These are phyloP conservation scores for Ormyrus rosae DNA, from an alignment of 2,888 invertebrate species.

Conservation along the genomic window DNA sequence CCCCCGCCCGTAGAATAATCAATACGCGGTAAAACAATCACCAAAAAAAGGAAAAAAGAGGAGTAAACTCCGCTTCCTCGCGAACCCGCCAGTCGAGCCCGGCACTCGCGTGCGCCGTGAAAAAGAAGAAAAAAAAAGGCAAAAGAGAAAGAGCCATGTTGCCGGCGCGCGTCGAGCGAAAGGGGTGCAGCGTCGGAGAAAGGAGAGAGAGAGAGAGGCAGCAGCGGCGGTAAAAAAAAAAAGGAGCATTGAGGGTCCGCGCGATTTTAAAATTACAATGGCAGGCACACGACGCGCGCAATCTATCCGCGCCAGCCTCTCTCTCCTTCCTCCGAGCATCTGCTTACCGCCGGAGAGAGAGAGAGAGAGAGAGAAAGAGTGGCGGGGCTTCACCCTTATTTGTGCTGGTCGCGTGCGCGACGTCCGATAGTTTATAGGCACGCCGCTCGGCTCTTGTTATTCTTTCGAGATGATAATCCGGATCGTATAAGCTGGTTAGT, in stretches of 20 bases:
- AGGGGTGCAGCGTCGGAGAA: conserved; percentile 30
- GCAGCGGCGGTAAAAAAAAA: not conserved
- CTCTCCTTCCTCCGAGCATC: conserved; percentile 63
- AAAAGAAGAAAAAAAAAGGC: conserved; percentile 9
- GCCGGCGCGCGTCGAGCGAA: conserved; percentile 19
- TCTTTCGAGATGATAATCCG: not conserved
- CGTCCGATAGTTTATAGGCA: conserved; percentile 15
- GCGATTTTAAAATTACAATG: conserved; percentile 75
- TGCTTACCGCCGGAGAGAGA: conserved; percentile 60
- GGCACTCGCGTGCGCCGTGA: not conserved
- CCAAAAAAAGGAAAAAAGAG: too few relatives aligned
- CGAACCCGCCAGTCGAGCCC: too few relatives aligned
- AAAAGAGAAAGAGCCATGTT: conserved; percentile 19
- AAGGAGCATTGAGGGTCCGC: conserved; percentile 56
- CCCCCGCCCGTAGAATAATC: too few relatives aligned
- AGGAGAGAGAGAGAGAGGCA: not conserved
- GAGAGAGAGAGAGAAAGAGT: conserved; percentile 9
- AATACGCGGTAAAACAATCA: too few relatives aligned
- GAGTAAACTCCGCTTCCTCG: too few relatives aligned
- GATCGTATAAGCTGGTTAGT: too few relatives aligned
- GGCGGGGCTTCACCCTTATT: conserved; percentile 46
- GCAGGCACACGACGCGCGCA: conserved; percentile 70
- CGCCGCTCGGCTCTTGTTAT: not conserved
- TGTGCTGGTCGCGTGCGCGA: conserved; percentile 49
- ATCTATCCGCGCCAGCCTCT: conserved; percentile 48